phyloP scores from a whole-genome alignment of 2,113 vertebrate species.

The Hippoglossus stenolepis region DNA sequence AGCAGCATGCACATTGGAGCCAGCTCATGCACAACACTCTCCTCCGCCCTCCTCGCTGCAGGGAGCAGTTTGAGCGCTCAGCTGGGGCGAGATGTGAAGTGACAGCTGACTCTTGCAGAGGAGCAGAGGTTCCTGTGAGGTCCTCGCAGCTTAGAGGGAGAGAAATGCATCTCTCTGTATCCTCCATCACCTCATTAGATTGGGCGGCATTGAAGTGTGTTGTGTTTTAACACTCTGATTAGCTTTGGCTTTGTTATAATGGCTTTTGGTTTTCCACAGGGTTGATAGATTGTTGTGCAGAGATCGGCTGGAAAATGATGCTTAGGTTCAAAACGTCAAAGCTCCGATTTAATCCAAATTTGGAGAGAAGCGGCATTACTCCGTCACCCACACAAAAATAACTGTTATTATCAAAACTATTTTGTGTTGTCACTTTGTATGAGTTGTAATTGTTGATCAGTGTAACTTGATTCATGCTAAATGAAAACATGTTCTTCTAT shows the following conservation, averaged over 20 bases:
- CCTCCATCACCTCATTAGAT: conserved; percentile 4
- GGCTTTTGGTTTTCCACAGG: background rate
- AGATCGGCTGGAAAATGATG: too few relatives aligned
- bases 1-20: background rate
- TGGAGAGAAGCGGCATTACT: too few relatives aligned
- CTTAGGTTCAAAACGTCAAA: too few relatives aligned
- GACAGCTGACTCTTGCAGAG: conserved; percentile 63
- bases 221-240: conserved; percentile 12
- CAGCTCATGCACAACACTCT: conserved; percentile 21
- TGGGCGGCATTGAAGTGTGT: background rate
- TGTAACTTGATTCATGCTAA: too few relatives aligned
- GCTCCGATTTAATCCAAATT: too few relatives aligned
- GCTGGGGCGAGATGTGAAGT: conserved; percentile 61
- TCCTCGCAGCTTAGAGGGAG: conserved; percentile 25
- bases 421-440: background rate
- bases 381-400: too few relatives aligned
- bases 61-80: conserved; percentile 30
- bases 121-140: conserved; percentile 43
- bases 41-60: conserved; percentile 24
- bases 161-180: background rate
- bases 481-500: too few relatives aligned
- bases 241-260: conserved; percentile 4
- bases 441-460: too few relatives aligned
- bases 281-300: background rate
- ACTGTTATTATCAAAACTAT: background rate